These are phyloP conservation scores for Ormyrus thymus DNA, from an alignment of 2,888 invertebrate species.

Conservation along the genomic window DNA sequence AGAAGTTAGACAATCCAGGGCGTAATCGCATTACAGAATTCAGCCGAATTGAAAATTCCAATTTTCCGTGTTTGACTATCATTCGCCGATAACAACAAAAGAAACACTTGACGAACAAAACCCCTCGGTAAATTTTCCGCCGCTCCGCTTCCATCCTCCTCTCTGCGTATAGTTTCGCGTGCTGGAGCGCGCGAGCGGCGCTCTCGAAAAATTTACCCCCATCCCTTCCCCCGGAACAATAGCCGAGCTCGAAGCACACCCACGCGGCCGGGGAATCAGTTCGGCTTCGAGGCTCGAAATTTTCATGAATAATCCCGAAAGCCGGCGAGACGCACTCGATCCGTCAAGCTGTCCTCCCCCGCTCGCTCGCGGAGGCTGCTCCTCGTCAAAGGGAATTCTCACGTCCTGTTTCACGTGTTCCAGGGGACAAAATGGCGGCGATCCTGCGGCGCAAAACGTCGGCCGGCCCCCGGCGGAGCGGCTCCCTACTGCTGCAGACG, in stretches of 20 bases:
- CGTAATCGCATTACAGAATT: conserved; percentile 53
- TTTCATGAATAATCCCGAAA: too few relatives aligned
- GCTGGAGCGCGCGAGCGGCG: background rate
- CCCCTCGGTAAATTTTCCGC: conserved; percentile 16
- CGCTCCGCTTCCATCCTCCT: background rate
- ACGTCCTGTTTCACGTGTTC: conserved; percentile 61
- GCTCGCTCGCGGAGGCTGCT: too few relatives aligned
- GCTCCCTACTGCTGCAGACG: background rate
- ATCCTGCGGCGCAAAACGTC: conserved; percentile 86
- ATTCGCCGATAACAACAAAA: conserved; percentile 37
- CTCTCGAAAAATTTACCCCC: too few relatives aligned
- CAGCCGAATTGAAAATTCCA: conserved; percentile 51
- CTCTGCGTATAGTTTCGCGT: background rate
- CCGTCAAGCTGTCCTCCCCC: too few relatives aligned
- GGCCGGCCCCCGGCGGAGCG: conserved; percentile 62
- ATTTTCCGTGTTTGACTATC: conserved; percentile 46
- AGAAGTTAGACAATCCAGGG: conserved; percentile 51
- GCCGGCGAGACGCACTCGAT: too few relatives aligned
- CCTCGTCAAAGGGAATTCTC: too few relatives aligned
- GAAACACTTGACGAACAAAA: conserved; percentile 38
- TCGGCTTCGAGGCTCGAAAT: too few relatives aligned
- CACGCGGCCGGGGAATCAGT: too few relatives aligned
- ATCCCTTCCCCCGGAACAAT: too few relatives aligned
- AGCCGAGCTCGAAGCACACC: too few relatives aligned
- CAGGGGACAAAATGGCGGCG: conserved; percentile 94